Conservation (phyloP, 2,888 invertebrate genomes). For the Agrotis ipsilon region DNA sequence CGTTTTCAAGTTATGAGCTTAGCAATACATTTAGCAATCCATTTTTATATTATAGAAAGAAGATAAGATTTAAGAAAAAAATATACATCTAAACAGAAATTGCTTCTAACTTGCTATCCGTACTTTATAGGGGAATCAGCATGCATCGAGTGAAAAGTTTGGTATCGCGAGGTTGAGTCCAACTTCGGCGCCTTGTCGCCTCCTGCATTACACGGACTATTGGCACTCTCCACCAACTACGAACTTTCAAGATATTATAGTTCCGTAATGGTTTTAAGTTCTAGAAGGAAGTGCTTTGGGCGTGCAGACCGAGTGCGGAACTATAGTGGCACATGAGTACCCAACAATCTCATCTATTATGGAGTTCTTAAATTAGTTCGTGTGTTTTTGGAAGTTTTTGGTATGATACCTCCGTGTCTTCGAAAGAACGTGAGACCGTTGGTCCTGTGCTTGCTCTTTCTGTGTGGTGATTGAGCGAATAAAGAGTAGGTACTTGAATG, state of each 20-base stretch:
- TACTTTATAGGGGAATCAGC: slow-evolving; percentile 60
- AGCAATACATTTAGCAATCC: too few species aligned
- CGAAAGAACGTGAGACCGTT: background rate
- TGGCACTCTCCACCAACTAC: slow-evolving; percentile 56
- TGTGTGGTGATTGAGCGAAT: too few species aligned
- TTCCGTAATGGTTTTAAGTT: slow-evolving; percentile 36
- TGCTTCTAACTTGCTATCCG: slow-evolving; percentile 38
- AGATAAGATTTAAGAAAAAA: background rate
- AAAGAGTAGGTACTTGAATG: too few species aligned
- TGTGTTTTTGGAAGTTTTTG: background rate
- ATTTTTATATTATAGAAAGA: too few species aligned
- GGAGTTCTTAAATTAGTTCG: background rate
- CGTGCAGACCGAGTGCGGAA: background rate
- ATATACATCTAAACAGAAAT: background rate
- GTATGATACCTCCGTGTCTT: background rate
- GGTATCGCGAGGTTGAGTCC: slow-evolving; percentile 62
- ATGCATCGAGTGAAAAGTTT: slow-evolving; percentile 72
- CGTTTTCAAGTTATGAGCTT: too few species aligned
- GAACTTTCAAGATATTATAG: slow-evolving; percentile 44
- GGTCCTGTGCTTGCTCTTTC: background rate
- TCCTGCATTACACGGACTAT: slow-evolving; percentile 73
- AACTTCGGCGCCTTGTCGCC: slow-evolving; percentile 75
- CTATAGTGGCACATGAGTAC: background rate
- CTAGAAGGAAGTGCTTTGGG: slow-evolving; percentile 6
- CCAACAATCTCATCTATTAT: background rate